phyloP scores from a whole-genome alignment of 2,113 vertebrate species.

The Cranoglanis bouderius region DNA sequence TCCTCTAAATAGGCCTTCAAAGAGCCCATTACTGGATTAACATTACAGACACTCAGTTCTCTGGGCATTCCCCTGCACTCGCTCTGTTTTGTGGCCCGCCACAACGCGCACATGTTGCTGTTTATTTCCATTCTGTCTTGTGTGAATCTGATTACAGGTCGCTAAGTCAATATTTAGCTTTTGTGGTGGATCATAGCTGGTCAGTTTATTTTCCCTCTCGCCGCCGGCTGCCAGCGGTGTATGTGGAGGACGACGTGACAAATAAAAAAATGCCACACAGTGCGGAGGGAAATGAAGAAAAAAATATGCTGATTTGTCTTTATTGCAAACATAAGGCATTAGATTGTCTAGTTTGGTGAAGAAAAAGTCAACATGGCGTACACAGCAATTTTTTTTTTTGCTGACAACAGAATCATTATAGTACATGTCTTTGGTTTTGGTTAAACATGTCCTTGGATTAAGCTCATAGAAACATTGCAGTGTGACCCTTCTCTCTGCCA shows the following conservation, averaged over 20 bases:
- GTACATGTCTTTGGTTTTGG: constrained; percentile 20
- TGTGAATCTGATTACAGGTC: constrained; percentile 82
- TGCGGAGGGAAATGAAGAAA: background rate
- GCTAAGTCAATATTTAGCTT: constrained; percentile 81
- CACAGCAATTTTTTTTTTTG: background rate
- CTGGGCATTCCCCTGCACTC: constrained; percentile 52
- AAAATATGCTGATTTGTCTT: constrained; percentile 19
- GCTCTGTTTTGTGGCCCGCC: constrained; percentile 70
- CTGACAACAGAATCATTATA: background rate
- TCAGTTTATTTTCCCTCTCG: constrained; percentile 74
- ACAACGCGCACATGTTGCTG: constrained; percentile 69
- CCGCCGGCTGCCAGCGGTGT: constrained; percentile 73
- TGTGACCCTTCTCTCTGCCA: constrained; percentile 1
- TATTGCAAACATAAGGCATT: constrained; percentile 15
- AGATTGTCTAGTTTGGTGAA: background rate
- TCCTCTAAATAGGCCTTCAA: constrained; percentile 59
- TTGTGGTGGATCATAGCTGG: constrained; percentile 69
- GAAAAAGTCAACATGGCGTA: constrained; percentile 6
- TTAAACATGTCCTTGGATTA: constrained; percentile 10
- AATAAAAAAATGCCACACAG: constrained; percentile 44
- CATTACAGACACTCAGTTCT: constrained; percentile 59
- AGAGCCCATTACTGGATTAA: constrained; percentile 66
- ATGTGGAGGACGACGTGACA: constrained; percentile 64
- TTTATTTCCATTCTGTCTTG: constrained; percentile 79
- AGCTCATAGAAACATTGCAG: constrained; percentile 6